These are phyloP conservation scores for Carassius gibelio DNA, from an alignment of 2,113 vertebrate genomes.

Conservation along the genomic window DNA sequence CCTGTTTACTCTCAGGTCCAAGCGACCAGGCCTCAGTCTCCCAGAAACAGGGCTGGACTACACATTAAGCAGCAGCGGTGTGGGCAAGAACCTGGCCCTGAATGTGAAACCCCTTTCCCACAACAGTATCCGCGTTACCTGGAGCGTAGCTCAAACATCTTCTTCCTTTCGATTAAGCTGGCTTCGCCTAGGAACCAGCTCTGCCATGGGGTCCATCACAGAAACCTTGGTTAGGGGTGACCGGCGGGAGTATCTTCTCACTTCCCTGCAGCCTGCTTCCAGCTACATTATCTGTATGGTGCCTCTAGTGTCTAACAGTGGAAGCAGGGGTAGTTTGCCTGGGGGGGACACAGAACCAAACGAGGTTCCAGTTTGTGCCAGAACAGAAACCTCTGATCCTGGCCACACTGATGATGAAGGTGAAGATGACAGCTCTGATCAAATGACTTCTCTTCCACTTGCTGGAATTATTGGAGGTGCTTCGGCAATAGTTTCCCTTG, in stretches of 20 bases:
- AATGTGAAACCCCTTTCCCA: slow-evolving; percentile 87
- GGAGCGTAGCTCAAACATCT: slow-evolving; percentile 82
- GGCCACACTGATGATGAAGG: slow-evolving; percentile 73
- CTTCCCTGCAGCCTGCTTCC: slow-evolving; percentile 84
- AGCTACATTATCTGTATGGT: slow-evolving; percentile 92
- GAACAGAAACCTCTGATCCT: slow-evolving; percentile 84
- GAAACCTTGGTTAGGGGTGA: slow-evolving; percentile 91
- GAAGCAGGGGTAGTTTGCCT: slow-evolving; percentile 74
- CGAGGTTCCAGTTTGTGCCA: slow-evolving; percentile 86
- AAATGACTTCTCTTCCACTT: slow-evolving; percentile 78
- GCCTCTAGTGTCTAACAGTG: slow-evolving; percentile 79
- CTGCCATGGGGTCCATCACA: slow-evolving; percentile 86
- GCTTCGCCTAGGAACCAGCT: slow-evolving; percentile 84
- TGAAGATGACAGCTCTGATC: slow-evolving; percentile 70
- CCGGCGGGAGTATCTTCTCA: slow-evolving; percentile 86
- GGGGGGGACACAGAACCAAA: slow-evolving; percentile 77
- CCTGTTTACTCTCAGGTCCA: slow-evolving; percentile 87
- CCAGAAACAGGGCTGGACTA: slow-evolving; percentile 86
- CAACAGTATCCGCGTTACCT: slow-evolving; percentile 86
- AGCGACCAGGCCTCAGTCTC: slow-evolving; percentile 80
- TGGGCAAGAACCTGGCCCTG: slow-evolving; percentile 83
- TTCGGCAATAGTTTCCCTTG: slow-evolving; percentile 83
- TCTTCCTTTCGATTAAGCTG: slow-evolving; percentile 90
- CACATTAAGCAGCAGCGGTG: slow-evolving; percentile 81
- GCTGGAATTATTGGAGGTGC: slow-evolving; percentile 88